These are phyloP conservation scores for Paracanthobrama guichenoti DNA, from an alignment of 2,113 vertebrate genomes.

Conservation along the genomic window DNA sequence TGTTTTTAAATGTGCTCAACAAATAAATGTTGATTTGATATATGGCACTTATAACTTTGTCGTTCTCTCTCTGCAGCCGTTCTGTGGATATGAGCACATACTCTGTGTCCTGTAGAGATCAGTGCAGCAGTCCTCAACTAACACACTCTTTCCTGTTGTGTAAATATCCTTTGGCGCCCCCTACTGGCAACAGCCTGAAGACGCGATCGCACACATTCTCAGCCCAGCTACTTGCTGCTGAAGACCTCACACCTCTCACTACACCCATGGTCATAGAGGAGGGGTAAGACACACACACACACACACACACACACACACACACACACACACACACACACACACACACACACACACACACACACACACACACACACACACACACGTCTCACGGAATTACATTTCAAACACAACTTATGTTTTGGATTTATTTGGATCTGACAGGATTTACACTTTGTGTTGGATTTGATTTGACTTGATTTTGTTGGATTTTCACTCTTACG, in stretches of 20 bases:
- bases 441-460: background rate
- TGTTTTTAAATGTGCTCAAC: no score
- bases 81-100: conserved; percentile 94
- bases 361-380: conserved; percentile 66
- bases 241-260: conserved; percentile 87
- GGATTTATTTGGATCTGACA: background rate
- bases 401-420: background rate
- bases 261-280: conserved; percentile 98
- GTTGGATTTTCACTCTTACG: background rate
- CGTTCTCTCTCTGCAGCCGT: conserved; percentile 74
- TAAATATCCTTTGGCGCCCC: conserved; percentile 85
- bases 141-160: conserved; percentile 77
- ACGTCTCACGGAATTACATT: background rate
- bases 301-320: conserved; percentile 61
- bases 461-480: background rate
- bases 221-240: conserved; percentile 88
- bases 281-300: conserved; percentile 77
- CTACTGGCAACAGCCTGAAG: conserved; percentile 77
- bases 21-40: no score
- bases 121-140: conserved; percentile 93
- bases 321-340: conserved; percentile 66
- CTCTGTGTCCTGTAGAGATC: conserved; percentile 87
- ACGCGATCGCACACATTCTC: conserved; percentile 91
- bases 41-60: background rate
- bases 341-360: conserved; percentile 52